Conservation (phyloP, 2,113 vertebrate species). For the Coptodon bakossiorum region DNA sequence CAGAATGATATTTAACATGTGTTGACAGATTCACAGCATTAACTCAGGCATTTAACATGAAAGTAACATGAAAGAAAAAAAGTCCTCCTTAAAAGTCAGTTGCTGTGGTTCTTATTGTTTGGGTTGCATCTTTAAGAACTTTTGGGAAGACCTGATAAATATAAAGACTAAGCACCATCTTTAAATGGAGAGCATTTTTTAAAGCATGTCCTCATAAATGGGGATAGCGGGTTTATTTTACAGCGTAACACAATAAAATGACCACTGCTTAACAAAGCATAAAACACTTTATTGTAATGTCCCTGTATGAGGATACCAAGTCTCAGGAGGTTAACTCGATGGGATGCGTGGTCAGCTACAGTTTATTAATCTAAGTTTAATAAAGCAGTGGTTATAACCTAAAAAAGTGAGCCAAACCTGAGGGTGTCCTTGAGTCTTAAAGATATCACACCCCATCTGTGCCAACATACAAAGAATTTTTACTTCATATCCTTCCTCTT, state of each 20-base stretch:
- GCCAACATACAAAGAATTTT: background rate
- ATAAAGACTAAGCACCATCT: background rate
- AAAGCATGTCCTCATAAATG: background rate
- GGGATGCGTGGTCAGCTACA: background rate
- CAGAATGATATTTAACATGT: background rate
- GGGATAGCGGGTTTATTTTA: background rate
- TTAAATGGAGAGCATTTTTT: background rate
- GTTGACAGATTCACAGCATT: background rate
- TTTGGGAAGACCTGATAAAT: background rate
- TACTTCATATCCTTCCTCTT: background rate
- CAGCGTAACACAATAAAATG: background rate
- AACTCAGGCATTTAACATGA: background rate
- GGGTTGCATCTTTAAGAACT: background rate
- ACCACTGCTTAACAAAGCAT: background rate
- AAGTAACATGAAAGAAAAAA: background rate
- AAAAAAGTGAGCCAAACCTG: background rate
- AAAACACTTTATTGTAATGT: background rate
- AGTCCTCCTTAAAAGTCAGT: background rate
- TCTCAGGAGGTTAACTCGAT: background rate
- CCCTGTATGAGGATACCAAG: background rate
- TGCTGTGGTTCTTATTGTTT: background rate
- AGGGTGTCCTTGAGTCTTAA: background rate
- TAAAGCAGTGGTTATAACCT: background rate
- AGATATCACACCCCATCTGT: background rate
- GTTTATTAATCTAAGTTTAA: background rate